Evolutionary conservation across 2,797 vertebrate genomes (phyloP).

Genomic region (Sarcophilus harrisii): DNA sequence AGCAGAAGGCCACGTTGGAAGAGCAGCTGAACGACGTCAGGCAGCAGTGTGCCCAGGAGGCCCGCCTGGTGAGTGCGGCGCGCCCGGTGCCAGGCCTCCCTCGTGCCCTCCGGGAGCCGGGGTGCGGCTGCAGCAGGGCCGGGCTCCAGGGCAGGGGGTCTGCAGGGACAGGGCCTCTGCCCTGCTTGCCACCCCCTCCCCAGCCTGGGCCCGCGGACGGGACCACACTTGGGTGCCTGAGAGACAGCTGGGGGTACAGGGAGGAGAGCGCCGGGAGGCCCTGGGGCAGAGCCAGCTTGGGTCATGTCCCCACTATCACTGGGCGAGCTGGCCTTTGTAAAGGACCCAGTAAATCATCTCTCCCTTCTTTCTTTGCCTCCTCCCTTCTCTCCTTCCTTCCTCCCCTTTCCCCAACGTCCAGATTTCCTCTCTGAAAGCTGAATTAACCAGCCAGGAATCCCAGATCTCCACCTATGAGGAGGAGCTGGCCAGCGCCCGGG

Average conservation of each 20-base stretch:
- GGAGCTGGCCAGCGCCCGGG: slow-evolving; percentile 92
- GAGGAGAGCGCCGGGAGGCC: not conserved
- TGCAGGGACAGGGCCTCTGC: no score
- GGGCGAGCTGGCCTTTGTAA: not conserved
- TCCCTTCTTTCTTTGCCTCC: not conserved
- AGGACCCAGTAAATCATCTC: not conserved
- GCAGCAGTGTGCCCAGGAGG: slow-evolving; percentile 93
- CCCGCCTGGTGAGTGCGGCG: slow-evolving; percentile 88
- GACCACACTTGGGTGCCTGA: not conserved
- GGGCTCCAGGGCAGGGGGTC: no score
- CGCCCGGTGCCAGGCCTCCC: no score
- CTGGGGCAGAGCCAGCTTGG: not conserved
- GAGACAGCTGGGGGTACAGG: not conserved
- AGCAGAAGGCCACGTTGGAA: slow-evolving; percentile 94
- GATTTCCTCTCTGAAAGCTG: slow-evolving; percentile 93
- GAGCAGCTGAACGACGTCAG: slow-evolving; percentile 93
- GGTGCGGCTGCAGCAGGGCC: no score
- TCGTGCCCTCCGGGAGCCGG: no score
- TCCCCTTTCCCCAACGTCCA: slow-evolving; percentile 74
- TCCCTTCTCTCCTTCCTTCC: slow-evolving; percentile 36
- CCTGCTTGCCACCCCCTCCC: no score
- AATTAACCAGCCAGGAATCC: slow-evolving; percentile 94
- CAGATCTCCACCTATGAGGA: slow-evolving; percentile 94
- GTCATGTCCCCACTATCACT: not conserved
- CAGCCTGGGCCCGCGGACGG: rapidly evolving